Base-by-base conservation (phyloP, 2,113 vertebrate species). In the Sturnira hondurensis region DNA sequence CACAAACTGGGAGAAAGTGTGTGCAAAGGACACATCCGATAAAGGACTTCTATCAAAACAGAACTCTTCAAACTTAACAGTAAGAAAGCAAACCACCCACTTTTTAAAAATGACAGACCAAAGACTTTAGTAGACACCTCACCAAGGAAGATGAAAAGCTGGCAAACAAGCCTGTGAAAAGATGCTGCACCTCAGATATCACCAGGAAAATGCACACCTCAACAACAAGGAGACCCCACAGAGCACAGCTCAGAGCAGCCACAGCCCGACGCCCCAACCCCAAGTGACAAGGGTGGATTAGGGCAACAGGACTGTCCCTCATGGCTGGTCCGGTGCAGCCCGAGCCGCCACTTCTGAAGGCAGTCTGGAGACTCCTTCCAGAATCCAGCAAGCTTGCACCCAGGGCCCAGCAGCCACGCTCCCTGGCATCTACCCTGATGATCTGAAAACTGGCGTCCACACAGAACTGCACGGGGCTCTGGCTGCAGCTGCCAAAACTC, bases 281-380 rank as follows among this genome's bases (percentile, higher is more conserved):
- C 26, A 22, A 3, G 77, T 61, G 6, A 4, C 0, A 3, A 41
- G 4, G 3, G 2, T 41, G 14, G 28, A 36, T 2, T 0, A 24
- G 24, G 31, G 7, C 22, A 4, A 36, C 22, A 17, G 33, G 38
- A 17, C 2, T 1, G 28, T 17, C 50, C 19, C 4, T 2, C 56
- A 1, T 2, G 17, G 24, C 54, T 61, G 36, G n/a, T 56, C 28
- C 13, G 38, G 22, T 22, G 54, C 54, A 36, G 84, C 24, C 33
- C 71, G 38, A 15, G 0, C 12, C 13, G 14, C 20, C n/a, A 10
- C 36, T 33, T 4, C 52, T 41, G 28, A 70, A 43, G 61, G 28
- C 24, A 9, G 17, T 22, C 61, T 38, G 61, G 61, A 13, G 61
- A 28, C 28, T 63, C 4, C 61, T 2, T 33, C 31, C 28, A 33